Evolutionary conservation across 2,888 invertebrate species (phyloP), one percentile per base, ranked within the genome.

Genomic region (Polia nebulosa): DNA sequence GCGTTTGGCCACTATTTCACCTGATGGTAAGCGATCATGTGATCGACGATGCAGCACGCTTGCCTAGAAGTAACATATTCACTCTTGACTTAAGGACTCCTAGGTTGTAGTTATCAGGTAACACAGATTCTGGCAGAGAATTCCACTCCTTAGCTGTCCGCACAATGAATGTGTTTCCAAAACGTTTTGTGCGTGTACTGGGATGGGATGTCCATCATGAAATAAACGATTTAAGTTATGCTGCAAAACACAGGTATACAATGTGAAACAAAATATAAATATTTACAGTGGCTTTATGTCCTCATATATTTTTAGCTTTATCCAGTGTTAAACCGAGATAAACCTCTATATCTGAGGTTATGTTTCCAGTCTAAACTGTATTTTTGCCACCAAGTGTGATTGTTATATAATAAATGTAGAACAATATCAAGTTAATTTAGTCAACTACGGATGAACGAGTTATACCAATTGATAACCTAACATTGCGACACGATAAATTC

Each of bases 401-500:
- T 17, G 25, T 49, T 20, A 51, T 34, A 36, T 2, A 34, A 44
- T 15, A 53, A 7, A 67, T 59, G 73, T 59, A 78, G 11, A 67
- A 51, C 22, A 39, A 51, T 62, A 45, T 47, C 8, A 25, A 17
- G 52, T 60, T 57, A 41, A 56, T 57, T 53, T 11, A 9, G n/a
- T 41, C 34, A 62, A 53, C 41, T 59, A 44, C 59, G 41, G 59
- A 56, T 53, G 59, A 52, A 60, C 47, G 27, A 36, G 39, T 65
- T 65, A 57, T 22, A 44, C 1, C 17, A n/a, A 52, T 52, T 70
- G 75, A 74, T 79, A 79, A 79, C 47, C 34, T 44, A 60, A 57
- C 44, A 59, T 60, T 25, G 51, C 47, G 27, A 39, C 27, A 52
- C 17, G 47, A 32, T 72, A 66, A 41, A 65, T 29, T 5, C n/a